Conservation (phyloP, 2,113 vertebrate genomes). For the Serinus canaria region DNA sequence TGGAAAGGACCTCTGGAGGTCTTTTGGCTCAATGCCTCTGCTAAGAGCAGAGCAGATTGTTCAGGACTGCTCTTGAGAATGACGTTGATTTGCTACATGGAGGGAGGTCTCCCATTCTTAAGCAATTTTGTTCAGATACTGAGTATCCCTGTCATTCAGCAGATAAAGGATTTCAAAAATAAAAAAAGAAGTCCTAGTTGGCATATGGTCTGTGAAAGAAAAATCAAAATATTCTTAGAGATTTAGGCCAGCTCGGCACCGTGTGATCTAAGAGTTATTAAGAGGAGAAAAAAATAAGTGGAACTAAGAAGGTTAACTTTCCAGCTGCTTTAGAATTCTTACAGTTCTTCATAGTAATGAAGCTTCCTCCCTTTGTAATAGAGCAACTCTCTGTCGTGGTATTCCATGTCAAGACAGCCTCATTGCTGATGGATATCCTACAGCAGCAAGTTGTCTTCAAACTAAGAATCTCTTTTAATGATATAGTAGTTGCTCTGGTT, state of each 20-base stretch:
- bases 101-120: neutral
- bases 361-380: neutral
- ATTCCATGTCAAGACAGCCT: neutral
- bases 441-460: neutral
- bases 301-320: neutral
- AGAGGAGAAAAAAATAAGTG: neutral
- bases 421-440: neutral
- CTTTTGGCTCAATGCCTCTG: neutral
- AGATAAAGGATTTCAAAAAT: neutral
- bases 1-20: neutral
- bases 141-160: neutral
- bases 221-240: neutral
- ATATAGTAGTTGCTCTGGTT: slow-evolving; percentile 1
- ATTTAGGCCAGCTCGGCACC: neutral
- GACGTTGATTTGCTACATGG: neutral
- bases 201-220: neutral
- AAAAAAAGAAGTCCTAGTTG: neutral
- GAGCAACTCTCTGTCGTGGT: neutral
- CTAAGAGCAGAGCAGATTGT: neutral
- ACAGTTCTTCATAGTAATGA: neutral
- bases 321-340: neutral
- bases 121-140: neutral
- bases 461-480: neutral
- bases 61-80: neutral
- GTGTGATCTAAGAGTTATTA: neutral